Percentiles rank a stretch among this genome's conserved stretches.
Evolutionary conservation across 2,113 vertebrate species (phyloP).

Genomic region (Podarcis cretensis): DNA sequence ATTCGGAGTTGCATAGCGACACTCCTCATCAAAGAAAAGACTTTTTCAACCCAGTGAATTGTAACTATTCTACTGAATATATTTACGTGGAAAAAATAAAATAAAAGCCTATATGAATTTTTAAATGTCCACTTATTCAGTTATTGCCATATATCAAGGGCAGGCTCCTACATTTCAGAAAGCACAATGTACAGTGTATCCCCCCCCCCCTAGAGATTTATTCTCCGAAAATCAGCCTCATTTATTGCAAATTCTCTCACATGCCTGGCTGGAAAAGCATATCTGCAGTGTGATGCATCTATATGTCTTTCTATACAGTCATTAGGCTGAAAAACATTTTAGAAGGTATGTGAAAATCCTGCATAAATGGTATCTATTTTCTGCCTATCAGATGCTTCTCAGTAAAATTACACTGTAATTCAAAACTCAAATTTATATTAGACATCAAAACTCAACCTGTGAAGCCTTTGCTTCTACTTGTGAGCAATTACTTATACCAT

Average conservation of each 20-base stretch:
- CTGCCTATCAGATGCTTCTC: slow-evolving; percentile 52
- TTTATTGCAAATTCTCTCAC: slow-evolving; percentile 32
- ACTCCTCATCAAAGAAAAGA: slow-evolving; percentile 4
- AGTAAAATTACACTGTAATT: slow-evolving; percentile 54
- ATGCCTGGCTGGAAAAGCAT: slow-evolving; percentile 25
- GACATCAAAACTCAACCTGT: slow-evolving; percentile 31
- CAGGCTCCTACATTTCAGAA: slow-evolving; percentile 45
- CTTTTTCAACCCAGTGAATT: slow-evolving; percentile 9
- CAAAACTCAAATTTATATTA: neutral
- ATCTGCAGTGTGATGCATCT: slow-evolving; percentile 36
- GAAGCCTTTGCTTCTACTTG: slow-evolving; percentile 26
- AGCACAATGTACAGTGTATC: slow-evolving; percentile 36
- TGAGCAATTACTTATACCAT: slow-evolving; percentile 20
- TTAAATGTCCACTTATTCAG: slow-evolving; percentile 8
- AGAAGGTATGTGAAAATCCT: slow-evolving; percentile 50
- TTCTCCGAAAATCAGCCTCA: slow-evolving; percentile 47
- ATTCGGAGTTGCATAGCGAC: slow-evolving; percentile 28
- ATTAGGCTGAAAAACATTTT: slow-evolving; percentile 51
- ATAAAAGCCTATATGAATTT: slow-evolving; percentile 15
- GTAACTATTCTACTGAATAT: slow-evolving; percentile 11
- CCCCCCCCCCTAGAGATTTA: slow-evolving; percentile 10
- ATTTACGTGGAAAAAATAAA: neutral
- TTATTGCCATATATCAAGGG: slow-evolving; percentile 26
- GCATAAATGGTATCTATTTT: slow-evolving; percentile 63
- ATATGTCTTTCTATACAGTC: slow-evolving; percentile 47